These are phyloP conservation scores for Anastrepha ludens DNA, from an alignment of 1,140 invertebrate species.

Conservation along the genomic window DNA sequence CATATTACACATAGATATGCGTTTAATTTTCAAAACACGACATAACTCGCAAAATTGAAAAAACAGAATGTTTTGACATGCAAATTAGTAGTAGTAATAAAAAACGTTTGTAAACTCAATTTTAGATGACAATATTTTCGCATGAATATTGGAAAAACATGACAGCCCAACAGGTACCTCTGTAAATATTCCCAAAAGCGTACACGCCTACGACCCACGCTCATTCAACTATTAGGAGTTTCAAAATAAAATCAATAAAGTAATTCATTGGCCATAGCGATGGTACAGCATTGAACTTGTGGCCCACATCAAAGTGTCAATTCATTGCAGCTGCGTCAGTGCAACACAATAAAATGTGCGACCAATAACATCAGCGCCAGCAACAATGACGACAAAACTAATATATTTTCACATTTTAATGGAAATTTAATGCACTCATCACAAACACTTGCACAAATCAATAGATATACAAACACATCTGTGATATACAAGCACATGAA, in stretches of 20 bases:
- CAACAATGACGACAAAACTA: constrained; percentile 10
- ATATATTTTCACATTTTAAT: constrained; percentile 44
- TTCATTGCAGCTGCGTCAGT: constrained; percentile 20
- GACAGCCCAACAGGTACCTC: not conserved
- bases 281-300: constrained; percentile 19
- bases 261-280: constrained; percentile 4
- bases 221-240: not conserved
- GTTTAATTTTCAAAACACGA: not conserved
- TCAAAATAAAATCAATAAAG: constrained; percentile 19
- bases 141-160: constrained; percentile 5
- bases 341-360: not conserved
- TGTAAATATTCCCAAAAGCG: not conserved
- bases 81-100: constrained; percentile 22
- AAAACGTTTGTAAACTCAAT: not conserved
- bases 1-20: not conserved
- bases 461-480: not conserved
- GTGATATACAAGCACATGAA: not conserved
- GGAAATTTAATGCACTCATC: constrained; percentile 38
- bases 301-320: constrained; percentile 37
- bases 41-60: not conserved
- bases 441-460: not conserved
- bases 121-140: constrained; percentile 33
- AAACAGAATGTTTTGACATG: not conserved
- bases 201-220: not conserved
- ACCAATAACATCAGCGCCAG: not conserved